phyloP scores from a whole-genome alignment of 2,797 vertebrate species.

The Channa striata region DNA sequence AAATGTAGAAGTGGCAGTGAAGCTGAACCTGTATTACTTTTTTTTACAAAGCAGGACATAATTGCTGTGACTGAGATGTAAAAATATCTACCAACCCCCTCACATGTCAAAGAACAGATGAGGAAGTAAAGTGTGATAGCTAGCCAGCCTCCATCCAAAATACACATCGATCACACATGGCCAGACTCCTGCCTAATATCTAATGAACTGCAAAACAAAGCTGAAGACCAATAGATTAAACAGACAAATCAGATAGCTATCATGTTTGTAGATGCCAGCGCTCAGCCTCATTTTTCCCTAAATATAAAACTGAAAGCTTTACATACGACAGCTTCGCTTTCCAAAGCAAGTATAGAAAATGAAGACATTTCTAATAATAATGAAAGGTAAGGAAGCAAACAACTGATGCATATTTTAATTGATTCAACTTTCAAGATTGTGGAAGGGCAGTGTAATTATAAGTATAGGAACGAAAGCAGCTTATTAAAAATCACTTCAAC shows the following conservation, averaged over 20 bases:
- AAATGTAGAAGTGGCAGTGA: too few relatives aligned
- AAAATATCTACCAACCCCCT: background rate
- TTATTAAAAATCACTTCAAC: conserved; percentile 13
- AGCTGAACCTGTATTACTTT: background rate
- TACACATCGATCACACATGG: too few relatives aligned
- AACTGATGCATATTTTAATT: too few relatives aligned
- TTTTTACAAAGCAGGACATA: background rate
- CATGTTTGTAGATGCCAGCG: conserved; percentile 43
- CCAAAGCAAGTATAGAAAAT: too few relatives aligned
- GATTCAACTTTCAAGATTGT: too few relatives aligned
- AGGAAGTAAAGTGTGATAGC: background rate
- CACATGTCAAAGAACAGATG: too few relatives aligned
- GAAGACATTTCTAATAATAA: too few relatives aligned
- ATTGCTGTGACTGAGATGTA: background rate
- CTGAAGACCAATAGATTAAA: background rate
- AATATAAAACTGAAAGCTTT: background rate
- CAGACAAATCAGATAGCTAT: background rate
- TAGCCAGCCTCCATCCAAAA: background rate
- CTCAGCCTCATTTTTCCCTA: background rate
- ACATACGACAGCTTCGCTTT: conserved; percentile 7
- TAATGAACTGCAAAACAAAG: background rate
- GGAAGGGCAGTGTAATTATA: background rate
- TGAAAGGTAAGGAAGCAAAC: too few relatives aligned
- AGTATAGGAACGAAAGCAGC: conserved; percentile 11
- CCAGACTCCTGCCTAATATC: background rate